phyloP scores from a whole-genome alignment of 2,113 vertebrate species.

The Cyprinus carpio region DNA sequence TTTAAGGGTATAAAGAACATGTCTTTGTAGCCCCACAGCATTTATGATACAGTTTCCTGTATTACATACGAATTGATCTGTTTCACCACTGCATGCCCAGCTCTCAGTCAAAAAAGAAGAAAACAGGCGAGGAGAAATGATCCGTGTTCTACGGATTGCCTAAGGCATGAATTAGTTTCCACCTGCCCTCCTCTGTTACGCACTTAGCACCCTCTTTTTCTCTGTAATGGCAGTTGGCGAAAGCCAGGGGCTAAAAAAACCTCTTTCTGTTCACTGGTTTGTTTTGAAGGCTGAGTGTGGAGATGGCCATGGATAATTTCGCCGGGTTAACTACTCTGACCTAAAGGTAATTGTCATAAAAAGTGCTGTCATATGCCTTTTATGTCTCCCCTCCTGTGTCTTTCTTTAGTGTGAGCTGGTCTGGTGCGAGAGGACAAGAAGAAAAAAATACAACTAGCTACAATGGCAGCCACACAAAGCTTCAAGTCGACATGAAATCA shows the following conservation, averaged over 20 bases:
- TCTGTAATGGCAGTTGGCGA: constrained; percentile 57
- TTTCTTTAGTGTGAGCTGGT: constrained; percentile 36
- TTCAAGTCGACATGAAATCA: neutral
- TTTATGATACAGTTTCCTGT: constrained; percentile 29
- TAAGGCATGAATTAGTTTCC: constrained; percentile 62
- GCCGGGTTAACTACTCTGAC: constrained; percentile 61
- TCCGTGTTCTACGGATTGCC: constrained; percentile 55
- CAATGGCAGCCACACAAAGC: neutral
- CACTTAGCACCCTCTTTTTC: constrained; percentile 60
- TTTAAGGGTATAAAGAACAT: neutral
- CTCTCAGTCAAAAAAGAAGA: constrained; percentile 35
- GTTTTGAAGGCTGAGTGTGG: constrained; percentile 52
- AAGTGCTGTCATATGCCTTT: constrained; percentile 55
- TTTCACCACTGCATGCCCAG: constrained; percentile 23
- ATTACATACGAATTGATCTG: constrained; percentile 47
- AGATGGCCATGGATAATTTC: constrained; percentile 55
- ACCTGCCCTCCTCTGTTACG: constrained; percentile 58
- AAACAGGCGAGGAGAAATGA: constrained; percentile 54
- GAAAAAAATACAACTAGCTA: neutral
- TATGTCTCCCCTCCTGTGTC: constrained; percentile 45
- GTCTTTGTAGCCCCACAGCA: constrained; percentile 18
- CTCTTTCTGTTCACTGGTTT: constrained; percentile 56
- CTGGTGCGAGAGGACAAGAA: neutral
- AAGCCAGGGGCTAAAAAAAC: constrained; percentile 55
- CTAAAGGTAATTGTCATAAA: constrained; percentile 59